These are phyloP conservation scores for Kuschelorhynchus macadamiae DNA, from an alignment of 2,888 invertebrate species.

Conservation along the genomic window DNA sequence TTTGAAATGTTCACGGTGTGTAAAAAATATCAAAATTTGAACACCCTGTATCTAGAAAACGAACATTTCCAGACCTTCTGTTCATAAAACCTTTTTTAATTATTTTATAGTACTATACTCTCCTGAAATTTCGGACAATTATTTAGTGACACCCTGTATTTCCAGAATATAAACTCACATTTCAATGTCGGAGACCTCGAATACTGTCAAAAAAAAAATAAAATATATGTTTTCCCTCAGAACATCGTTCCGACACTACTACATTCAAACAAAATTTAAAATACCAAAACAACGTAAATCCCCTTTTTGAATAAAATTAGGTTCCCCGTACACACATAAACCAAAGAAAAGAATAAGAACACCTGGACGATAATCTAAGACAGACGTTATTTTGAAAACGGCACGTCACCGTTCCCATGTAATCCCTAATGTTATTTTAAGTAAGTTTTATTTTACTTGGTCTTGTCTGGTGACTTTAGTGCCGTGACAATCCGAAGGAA, in stretches of 20 bases:
- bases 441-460: conserved; percentile 35
- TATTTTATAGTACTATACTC: too few relatives aligned
- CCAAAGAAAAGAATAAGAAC: conserved; percentile 30
- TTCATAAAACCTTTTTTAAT: too few relatives aligned
- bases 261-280: conserved; percentile 21
- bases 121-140: too few relatives aligned
- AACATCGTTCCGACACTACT: conserved; percentile 12
- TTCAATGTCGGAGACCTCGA: too few relatives aligned
- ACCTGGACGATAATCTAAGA: conserved; percentile 42
- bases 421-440: conserved; percentile 49
- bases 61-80: too few relatives aligned
- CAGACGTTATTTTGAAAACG: conserved; percentile 40
- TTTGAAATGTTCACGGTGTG: too few relatives aligned
- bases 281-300: conserved; percentile 37
- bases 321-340: conserved; percentile 11
- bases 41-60: too few relatives aligned
- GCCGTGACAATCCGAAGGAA: conserved; percentile 36
- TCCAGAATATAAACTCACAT: too few relatives aligned
- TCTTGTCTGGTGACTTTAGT: conserved; percentile 31
- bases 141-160: too few relatives aligned
- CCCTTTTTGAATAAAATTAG: conserved; percentile 28
- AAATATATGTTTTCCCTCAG: neutral
- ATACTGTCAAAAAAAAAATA: too few relatives aligned
- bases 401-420: conserved; percentile 38
- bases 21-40: too few relatives aligned